These are phyloP conservation scores for Dolichallabes microphthalmus DNA, from an alignment of 2,113 vertebrate species.

Conservation along the genomic window DNA sequence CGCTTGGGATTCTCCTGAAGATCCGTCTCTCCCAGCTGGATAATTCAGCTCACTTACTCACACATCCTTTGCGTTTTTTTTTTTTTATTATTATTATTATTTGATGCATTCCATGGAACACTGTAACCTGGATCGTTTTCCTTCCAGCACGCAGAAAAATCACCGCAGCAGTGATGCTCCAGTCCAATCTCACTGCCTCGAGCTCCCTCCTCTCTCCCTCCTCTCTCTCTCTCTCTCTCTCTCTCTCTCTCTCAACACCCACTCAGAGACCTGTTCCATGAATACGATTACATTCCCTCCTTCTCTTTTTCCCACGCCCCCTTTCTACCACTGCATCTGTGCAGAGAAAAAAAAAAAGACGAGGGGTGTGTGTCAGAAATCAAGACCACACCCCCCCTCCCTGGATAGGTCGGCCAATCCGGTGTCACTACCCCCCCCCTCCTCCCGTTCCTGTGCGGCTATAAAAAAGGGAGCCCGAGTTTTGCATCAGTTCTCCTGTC, in stretches of 20 bases:
- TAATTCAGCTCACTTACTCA: slow-evolving; percentile 25
- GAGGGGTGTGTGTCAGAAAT: neutral
- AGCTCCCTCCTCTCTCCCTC: slow-evolving; percentile 61
- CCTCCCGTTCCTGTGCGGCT: neutral
- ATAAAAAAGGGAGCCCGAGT: slow-evolving; percentile 43
- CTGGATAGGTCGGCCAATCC: slow-evolving; percentile 9
- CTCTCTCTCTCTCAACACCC: slow-evolving; percentile 37
- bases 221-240: slow-evolving; percentile 26
- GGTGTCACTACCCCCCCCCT: neutral
- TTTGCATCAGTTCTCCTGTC: slow-evolving; percentile 49
- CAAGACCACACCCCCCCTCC: neutral
- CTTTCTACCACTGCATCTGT: neutral
- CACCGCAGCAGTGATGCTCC: slow-evolving; percentile 70
- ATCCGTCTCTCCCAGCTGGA: slow-evolving; percentile 61
- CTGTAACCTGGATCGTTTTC: slow-evolving; percentile 19
- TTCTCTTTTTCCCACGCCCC: slow-evolving; percentile 4
- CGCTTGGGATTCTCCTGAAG: slow-evolving; percentile 33
- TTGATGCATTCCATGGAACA: slow-evolving; percentile 21
- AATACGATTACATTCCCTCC: slow-evolving; percentile 13
- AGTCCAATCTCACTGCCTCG: slow-evolving; percentile 64
- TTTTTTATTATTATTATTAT: too few species aligned
- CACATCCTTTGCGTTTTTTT: slow-evolving; percentile 35
- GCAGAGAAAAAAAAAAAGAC: neutral
- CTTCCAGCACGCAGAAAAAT: slow-evolving; percentile 53
- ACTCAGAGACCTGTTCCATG: slow-evolving; percentile 17